Conservation (phyloP, 2,113 vertebrate genomes). For the Lophura nycthemera region DNA sequence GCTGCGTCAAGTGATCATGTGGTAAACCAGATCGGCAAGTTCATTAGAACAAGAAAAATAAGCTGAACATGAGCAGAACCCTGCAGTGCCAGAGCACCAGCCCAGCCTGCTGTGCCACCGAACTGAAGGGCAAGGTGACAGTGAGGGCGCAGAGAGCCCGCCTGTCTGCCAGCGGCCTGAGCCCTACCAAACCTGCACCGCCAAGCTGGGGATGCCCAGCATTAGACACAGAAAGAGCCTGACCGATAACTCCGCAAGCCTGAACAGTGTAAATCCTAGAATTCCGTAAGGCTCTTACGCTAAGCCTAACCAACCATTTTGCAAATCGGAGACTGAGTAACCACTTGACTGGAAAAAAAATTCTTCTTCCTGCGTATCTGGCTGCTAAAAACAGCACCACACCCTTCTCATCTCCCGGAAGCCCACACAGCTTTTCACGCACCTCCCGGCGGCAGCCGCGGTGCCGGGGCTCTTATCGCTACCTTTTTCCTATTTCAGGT, state of each 20-base stretch:
- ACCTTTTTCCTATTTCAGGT: background rate
- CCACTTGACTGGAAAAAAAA: background rate
- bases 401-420: background rate
- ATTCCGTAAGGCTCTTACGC: background rate
- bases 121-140: background rate
- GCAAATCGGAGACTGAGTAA: background rate
- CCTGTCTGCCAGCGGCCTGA: background rate
- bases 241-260: background rate
- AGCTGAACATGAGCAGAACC: background rate
- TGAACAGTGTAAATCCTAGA: background rate
- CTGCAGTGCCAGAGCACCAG: background rate
- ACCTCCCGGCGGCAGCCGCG: background rate
- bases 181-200: background rate
- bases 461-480: background rate
- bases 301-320: background rate
- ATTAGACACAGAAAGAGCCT: background rate
- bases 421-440: background rate
- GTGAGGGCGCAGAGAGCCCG: background rate
- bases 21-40: conserved; percentile 24
- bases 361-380: background rate
- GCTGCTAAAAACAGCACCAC: background rate
- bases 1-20: background rate
- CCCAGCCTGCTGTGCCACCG: background rate
- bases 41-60: conserved; percentile 35
- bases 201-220: background rate